Percentiles rank a stretch among this genome's conserved stretches.
Conservation (phyloP, 2,113 vertebrate species). For the Setophaga coronata region DNA sequence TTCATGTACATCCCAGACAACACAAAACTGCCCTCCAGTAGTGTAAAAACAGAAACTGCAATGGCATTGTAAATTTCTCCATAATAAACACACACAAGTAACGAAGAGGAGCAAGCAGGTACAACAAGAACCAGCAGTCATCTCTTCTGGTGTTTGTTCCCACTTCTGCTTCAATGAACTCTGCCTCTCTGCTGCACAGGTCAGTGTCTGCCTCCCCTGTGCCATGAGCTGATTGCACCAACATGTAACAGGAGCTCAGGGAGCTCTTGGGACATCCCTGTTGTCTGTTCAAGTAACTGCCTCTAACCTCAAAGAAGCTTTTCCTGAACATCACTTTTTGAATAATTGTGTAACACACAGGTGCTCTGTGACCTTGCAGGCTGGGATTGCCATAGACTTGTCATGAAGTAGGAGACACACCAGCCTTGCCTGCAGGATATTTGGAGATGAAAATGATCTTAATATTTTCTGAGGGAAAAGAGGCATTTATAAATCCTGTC, state of each 20-base stretch:
- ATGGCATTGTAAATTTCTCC: not conserved
- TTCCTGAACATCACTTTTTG: not conserved
- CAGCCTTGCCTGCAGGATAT: not conserved
- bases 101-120: not conserved
- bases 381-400: not conserved
- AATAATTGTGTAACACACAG: not conserved
- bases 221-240: not conserved
- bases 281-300: not conserved
- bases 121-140: not conserved
- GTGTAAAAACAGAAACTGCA: not conserved
- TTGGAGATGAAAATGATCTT: not conserved
- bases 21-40: not conserved
- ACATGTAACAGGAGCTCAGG: not conserved
- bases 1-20: not conserved
- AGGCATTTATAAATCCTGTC: not conserved
- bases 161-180: not conserved
- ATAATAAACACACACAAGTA: not conserved
- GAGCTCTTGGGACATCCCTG: not conserved
- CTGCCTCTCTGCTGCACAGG: not conserved
- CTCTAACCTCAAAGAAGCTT: not conserved
- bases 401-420: not conserved
- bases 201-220: not conserved
- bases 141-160: not conserved
- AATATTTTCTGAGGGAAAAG: not conserved
- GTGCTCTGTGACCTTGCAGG: not conserved